A percentile compares a stretch with the other conserved stretches of the same genome.
These are phyloP conservation scores for Peromyscus maniculatus DNA, from an alignment of 2,113 vertebrate genomes.

Conservation along the genomic window DNA sequence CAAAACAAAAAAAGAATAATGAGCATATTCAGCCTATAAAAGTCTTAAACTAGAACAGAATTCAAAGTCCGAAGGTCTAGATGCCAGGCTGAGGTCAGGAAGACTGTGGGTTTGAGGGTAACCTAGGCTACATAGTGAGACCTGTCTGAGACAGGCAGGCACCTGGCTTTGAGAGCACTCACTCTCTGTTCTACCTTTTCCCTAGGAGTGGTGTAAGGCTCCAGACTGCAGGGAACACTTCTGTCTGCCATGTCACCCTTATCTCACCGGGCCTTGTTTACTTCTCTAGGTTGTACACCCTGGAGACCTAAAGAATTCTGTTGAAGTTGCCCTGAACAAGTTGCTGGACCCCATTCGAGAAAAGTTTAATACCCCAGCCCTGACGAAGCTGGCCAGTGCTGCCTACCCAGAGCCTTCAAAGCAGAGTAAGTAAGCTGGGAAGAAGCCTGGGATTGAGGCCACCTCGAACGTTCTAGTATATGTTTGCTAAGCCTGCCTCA, in stretches of 20 bases:
- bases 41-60: background rate
- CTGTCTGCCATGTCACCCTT: background rate
- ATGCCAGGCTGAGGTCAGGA: background rate
- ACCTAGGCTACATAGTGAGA: background rate
- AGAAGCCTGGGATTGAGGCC: background rate
- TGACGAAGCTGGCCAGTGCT: slow-evolving; percentile 91
- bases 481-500: background rate
- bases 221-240: background rate
- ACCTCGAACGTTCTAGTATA: background rate
- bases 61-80: background rate
- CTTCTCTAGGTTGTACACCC: slow-evolving; percentile 92
- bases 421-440: slow-evolving; percentile 90
- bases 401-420: slow-evolving; percentile 94
- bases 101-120: too few relatives aligned
- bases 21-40: slow-evolving; percentile 3
- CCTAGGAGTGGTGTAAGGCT: background rate
- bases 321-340: slow-evolving; percentile 94
- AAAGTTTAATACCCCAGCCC: slow-evolving; percentile 93
- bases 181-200: background rate
- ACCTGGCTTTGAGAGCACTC: background rate
- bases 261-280: background rate
- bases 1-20: background rate
- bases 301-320: slow-evolving; percentile 96
- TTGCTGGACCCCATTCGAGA: slow-evolving; percentile 97
- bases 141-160: background rate